phyloP scores from a whole-genome alignment of 2,888 invertebrate genomes.

The Synergus itoensis region DNA sequence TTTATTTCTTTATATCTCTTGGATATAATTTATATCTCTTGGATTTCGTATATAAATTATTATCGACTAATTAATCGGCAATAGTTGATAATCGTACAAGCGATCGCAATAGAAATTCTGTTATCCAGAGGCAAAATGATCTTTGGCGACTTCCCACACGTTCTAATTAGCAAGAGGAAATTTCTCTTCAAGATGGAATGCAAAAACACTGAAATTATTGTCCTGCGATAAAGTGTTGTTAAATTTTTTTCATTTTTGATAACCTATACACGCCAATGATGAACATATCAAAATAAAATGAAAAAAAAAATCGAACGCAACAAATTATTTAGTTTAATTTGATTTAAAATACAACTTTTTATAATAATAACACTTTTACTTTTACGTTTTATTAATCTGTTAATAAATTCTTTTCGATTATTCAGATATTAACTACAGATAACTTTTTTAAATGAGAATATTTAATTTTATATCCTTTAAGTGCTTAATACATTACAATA shows the following conservation, averaged over 20 bases:
- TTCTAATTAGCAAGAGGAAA: constrained; percentile 33
- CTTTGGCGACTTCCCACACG: constrained; percentile 11
- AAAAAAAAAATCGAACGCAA: neutral
- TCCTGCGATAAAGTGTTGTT: neutral
- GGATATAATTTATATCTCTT: neutral
- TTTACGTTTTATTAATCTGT: neutral
- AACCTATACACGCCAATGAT: neutral
- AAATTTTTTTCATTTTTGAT: constrained; percentile 14
- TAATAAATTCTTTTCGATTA: too few relatives aligned
- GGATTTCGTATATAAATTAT: neutral
- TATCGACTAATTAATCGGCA: constrained; percentile 5
- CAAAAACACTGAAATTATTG: constrained; percentile 30
- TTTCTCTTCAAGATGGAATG: constrained; percentile 32
- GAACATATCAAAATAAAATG: too few relatives aligned
- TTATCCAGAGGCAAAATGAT: constrained; percentile 6
- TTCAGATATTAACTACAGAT: too few relatives aligned
- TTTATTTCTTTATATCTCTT: neutral
- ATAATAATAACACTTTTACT: neutral
- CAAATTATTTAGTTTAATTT: neutral
- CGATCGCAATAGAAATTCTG: neutral
- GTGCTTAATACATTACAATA: too few relatives aligned
- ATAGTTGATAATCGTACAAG: neutral
- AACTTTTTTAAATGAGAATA: too few relatives aligned
- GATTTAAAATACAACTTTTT: neutral
- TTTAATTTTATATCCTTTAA: too few relatives aligned